Base-by-base conservation (phyloP, 1,140 invertebrate genomes). In the Carcinoscorpius rotundicauda region DNA sequence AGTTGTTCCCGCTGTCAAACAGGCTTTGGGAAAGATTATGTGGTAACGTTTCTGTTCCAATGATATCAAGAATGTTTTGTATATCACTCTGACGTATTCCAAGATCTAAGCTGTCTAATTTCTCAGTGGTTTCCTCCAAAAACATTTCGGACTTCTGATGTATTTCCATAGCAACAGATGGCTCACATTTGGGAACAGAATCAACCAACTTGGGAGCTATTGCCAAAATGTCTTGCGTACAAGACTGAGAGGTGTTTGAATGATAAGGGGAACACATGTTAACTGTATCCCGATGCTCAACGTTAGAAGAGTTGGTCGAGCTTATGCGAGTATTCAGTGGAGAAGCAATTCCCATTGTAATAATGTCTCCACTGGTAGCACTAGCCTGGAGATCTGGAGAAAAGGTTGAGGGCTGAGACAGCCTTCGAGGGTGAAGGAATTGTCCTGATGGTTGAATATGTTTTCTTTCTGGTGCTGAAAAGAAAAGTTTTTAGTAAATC, bases 21-120 rank as follows among this genome's bases (percentile, higher is more conserved):
- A 55, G n/a, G n/a, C 53, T 55, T 8, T 6, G 6, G 53, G 53
- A 55, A n/a, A 55, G 53, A 55, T 55, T 29, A 29, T 29, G 29
- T 1, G 29, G 53, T 55, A 55, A n/a, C 0, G 53, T 55, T 55
- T 55, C 53, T 8, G 6, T 55, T n/a, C 6, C 6, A n/a, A n/a
- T 55, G n/a, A n/a, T 55, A 29, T 29, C 29, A 29, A 29, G 29
- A 29, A 29, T 29, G 29, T 29, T 29, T 8, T n/a, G 6, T n/a
- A 55, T 8, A 8, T 55, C 53, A 6, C n/a, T 55, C 53, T 55
- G 6, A 55, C 6, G n/a, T n/a, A 55, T 55, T 55, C 53, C 53
- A 55, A 55, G 53, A 55, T 55, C 53, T 55, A 55, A 55, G n/a
- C 53, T n/a, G 53, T n/a, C n/a, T 6, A 55, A 55, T 55, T 55